Conservation (phyloP, 2,888 invertebrate genomes). For the Liposcelis brunnea region DNA sequence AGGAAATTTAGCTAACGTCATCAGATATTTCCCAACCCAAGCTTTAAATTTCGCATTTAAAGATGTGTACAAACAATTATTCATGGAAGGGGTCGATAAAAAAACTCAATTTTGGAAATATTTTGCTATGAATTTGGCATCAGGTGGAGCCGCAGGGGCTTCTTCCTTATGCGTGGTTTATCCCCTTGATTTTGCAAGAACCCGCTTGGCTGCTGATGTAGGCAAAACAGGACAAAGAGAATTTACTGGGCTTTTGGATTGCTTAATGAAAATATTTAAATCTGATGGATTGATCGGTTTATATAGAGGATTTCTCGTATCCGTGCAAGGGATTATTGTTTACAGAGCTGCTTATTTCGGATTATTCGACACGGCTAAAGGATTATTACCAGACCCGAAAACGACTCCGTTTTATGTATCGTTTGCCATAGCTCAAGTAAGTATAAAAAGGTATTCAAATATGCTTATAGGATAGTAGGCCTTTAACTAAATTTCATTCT, state of each 20-base stretch:
- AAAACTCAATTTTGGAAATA: conserved; percentile 53
- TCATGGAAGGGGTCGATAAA: conserved; percentile 54
- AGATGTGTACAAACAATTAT: conserved; percentile 55
- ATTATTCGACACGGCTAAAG: conserved; percentile 89
- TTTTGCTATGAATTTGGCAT: conserved; percentile 53
- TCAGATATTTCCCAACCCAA: conserved; percentile 62
- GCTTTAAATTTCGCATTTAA: conserved; percentile 65
- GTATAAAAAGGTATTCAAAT: conserved; percentile 13
- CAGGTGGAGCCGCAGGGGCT: conserved; percentile 62
- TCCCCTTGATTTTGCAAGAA: conserved; percentile 59
- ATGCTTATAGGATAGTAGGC: too few species aligned
- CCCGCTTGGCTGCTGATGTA: conserved; percentile 64
- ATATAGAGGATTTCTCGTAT: conserved; percentile 88
- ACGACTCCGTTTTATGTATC: conserved; percentile 81
- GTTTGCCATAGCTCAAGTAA: conserved; percentile 80
- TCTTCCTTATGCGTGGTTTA: conserved; percentile 61
- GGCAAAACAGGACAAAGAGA: conserved; percentile 74
- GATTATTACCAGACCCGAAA: conserved; percentile 84
- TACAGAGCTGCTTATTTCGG: conserved; percentile 94
- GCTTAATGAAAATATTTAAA: conserved; percentile 69
- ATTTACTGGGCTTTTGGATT: conserved; percentile 79
- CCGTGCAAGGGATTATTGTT: conserved; percentile 91
- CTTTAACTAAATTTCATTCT: conserved; percentile 15
- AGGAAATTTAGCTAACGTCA: conserved; percentile 62
- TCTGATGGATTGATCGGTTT: conserved; percentile 69